These are phyloP conservation scores for Pedionomus torquatus DNA, from an alignment of 2,113 vertebrate species.

Conservation along the genomic window DNA sequence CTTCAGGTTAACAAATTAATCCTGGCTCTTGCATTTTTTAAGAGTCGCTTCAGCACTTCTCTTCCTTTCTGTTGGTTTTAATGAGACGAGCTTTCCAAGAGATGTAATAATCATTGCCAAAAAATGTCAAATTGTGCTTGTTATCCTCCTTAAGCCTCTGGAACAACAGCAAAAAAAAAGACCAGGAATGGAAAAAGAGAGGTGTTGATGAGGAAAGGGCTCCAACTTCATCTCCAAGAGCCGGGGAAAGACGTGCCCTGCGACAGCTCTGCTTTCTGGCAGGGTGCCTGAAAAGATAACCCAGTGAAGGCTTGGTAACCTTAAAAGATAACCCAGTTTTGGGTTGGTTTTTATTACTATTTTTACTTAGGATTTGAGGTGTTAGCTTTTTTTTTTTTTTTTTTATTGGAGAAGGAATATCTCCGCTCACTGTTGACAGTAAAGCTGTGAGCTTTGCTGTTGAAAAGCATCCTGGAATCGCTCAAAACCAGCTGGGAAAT, in stretches of 20 bases:
- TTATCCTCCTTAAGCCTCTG: constrained; percentile 49
- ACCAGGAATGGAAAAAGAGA: neutral
- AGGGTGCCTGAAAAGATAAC: neutral
- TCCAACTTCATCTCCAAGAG: neutral
- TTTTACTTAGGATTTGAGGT: neutral
- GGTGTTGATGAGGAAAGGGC: neutral
- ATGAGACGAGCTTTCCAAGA: constrained; percentile 57
- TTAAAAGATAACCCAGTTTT: neutral
- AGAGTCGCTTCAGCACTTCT: constrained; percentile 59
- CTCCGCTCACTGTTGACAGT: neutral
- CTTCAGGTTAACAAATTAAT: neutral
- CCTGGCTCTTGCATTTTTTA: neutral
- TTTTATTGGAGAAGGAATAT: neutral
- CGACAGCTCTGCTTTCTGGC: neutral
- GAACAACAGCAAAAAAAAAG: constrained; percentile 9
- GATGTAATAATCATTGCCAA: constrained; percentile 52
- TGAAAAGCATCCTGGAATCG: neutral
- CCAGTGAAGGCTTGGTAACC: neutral
- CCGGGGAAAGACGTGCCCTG: neutral
- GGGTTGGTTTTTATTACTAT: neutral
- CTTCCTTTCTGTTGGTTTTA: constrained; percentile 5
- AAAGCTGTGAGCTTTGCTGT: neutral
- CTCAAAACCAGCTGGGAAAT: neutral
- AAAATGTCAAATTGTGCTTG: constrained; percentile 23
- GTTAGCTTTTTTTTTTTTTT: neutral